Evolutionary conservation across 2,113 vertebrate species (phyloP).

Genomic region (Lagenorhynchus albirostris): DNA sequence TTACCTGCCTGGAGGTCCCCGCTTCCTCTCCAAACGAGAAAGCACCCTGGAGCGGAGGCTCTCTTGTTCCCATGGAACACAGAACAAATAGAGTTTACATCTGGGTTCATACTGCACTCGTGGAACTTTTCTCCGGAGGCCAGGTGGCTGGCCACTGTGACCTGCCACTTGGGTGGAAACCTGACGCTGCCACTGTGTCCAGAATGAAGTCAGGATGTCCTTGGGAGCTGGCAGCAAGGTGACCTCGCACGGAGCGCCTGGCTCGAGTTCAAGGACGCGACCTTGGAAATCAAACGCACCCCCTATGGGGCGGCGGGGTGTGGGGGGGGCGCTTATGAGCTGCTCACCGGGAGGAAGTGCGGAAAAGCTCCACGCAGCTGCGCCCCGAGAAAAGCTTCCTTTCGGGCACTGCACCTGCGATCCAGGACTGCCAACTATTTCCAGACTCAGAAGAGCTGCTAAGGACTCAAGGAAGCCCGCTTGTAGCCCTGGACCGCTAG

Average conservation of each 20-base stretch:
- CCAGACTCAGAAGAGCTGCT: neutral
- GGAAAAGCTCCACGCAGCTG: neutral
- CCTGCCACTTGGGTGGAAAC: neutral
- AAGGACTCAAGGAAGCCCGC: fast-evolving
- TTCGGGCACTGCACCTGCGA: neutral
- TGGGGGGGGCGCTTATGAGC: neutral
- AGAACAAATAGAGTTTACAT: neutral
- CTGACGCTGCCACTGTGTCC: neutral
- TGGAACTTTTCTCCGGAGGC: neutral
- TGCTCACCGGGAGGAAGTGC: neutral
- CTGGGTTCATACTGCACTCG: fast-evolving
- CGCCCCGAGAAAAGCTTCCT: neutral
- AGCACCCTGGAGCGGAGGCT: neutral
- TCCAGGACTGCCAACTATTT: neutral
- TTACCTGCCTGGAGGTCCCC: neutral
- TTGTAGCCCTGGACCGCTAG: fast-evolving
- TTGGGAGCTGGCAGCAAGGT: neutral
- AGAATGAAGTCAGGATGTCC: neutral
- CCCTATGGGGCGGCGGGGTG: neutral
- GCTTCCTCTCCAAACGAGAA: neutral
- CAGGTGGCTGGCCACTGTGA: neutral
- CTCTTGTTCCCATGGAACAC: neutral
- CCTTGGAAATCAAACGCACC: neutral
- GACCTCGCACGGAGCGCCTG: neutral
- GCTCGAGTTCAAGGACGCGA: neutral